Percentiles rank a stretch among this genome's conserved stretches.
Conservation (phyloP, 2,797 vertebrate genomes). For the Acanthurus leucopareius region DNA sequence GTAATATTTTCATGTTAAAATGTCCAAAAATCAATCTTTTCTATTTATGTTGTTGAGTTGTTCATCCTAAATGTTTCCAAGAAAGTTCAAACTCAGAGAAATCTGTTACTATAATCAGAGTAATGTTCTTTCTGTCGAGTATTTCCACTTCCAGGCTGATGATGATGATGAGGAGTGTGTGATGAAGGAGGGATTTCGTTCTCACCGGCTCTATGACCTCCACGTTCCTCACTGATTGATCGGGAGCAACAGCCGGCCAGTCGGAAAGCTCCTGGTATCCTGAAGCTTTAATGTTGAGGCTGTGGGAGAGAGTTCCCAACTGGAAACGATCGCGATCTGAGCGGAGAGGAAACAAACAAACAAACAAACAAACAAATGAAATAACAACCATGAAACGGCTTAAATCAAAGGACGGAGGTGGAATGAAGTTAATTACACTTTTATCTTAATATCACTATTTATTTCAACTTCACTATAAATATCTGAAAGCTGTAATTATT, state of each 20-base stretch:
- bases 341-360: not conserved
- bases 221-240: constrained; percentile 94
- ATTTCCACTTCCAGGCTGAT: not conserved
- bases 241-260: constrained; percentile 94
- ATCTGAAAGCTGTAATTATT: too few species aligned
- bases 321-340: constrained; percentile 96
- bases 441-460: too few species aligned
- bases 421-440: too few species aligned
- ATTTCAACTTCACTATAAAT: too few species aligned
- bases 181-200: not conserved
- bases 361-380: not conserved
- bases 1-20: too few species aligned
- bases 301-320: constrained; percentile 96
- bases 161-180: constrained; percentile 2
- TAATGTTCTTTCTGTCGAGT: too few species aligned
- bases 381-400: not conserved
- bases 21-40: too few species aligned
- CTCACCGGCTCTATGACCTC: constrained; percentile 92
- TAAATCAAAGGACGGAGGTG: too few species aligned
- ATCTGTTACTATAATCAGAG: too few species aligned
- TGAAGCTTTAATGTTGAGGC: constrained; percentile 89
- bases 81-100: too few species aligned
- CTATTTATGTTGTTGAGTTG: too few species aligned
- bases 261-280: constrained; percentile 96
- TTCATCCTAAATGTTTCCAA: too few species aligned